These are phyloP conservation scores for Acanthacorydalis orientalis DNA, from an alignment of 2,888 invertebrate species.

Conservation along the genomic window DNA sequence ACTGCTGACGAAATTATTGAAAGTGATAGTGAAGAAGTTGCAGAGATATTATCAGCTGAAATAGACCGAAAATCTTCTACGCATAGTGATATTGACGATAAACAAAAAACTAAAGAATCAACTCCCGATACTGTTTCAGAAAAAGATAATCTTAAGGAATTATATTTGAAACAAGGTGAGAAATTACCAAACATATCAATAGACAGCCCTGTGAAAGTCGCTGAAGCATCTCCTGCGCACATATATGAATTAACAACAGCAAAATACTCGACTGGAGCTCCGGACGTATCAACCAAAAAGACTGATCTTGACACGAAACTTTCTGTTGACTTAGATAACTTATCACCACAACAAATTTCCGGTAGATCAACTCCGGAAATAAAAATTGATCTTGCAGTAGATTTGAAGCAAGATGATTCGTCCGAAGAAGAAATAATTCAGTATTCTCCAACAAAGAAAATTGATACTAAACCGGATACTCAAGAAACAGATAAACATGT, in stretches of 20 bases:
- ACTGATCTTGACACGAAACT: not conserved
- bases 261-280: not conserved
- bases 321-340: not conserved
- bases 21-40: not conserved
- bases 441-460: not conserved
- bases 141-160: not conserved
- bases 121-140: not conserved
- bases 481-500: constrained; percentile 4
- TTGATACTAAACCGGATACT: not conserved
- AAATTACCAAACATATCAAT: constrained; percentile 5
- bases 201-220: constrained; percentile 1
- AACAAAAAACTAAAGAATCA: not conserved
- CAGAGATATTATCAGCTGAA: constrained; percentile 28
- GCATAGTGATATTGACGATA: constrained; percentile 11
- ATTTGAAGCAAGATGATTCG: not conserved
- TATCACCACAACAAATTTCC: constrained; percentile 3
- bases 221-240: constrained; percentile 1
- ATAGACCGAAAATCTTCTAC: constrained; percentile 25
- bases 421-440: not conserved
- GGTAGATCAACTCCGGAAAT: constrained; percentile 7
- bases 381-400: constrained; percentile 5
- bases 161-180: not conserved
- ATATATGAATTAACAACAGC: not conserved
- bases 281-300: not conserved
- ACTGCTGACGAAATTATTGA: constrained; percentile 3